Percentiles rank a stretch among this genome's conserved stretches.
Conservation (phyloP, 2,888 invertebrate genomes). For the Conchocele bisecta region DNA sequence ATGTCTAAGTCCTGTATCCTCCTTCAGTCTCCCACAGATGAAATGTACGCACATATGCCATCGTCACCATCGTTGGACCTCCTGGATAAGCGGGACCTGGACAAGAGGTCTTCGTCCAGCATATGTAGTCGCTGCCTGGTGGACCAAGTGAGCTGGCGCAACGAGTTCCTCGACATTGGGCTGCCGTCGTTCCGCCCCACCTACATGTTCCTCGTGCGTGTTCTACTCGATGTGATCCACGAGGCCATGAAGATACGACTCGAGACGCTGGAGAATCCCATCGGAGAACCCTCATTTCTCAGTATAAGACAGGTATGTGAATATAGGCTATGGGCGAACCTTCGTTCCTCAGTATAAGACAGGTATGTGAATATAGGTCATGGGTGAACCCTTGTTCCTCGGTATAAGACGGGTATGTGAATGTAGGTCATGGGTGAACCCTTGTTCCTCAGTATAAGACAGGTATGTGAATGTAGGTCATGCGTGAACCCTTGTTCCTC, state of each 20-base stretch:
- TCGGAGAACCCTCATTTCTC: constrained; percentile 90
- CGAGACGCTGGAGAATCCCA: constrained; percentile 84
- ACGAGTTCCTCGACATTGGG: constrained; percentile 89
- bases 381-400: no score
- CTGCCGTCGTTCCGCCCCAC: constrained; percentile 92
- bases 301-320: constrained; percentile 91
- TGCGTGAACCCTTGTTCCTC: no score
- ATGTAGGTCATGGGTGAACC: no score
- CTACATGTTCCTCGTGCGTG: constrained; percentile 92
- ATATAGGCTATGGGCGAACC: no score
- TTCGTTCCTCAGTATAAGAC: no score
- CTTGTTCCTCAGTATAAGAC: no score
- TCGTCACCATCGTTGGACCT: constrained; percentile 65
- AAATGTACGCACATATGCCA: constrained; percentile 49
- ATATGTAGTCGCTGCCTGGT: constrained; percentile 64
- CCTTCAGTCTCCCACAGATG: constrained; percentile 54
- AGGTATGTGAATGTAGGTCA: no score
- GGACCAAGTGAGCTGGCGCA: constrained; percentile 74
- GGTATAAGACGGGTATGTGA: no score
- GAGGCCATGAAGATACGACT: constrained; percentile 94
- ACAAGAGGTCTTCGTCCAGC: constrained; percentile 30
- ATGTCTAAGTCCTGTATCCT: no score
- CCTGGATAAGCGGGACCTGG: constrained; percentile 51
- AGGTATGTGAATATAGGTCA: no score
- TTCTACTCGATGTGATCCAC: constrained; percentile 95